A percentile compares a stretch with the other conserved stretches of the same genome.
Evolutionary conservation across 2,797 vertebrate species (phyloP).

Genomic region (Numenius phaeopus): DNA sequence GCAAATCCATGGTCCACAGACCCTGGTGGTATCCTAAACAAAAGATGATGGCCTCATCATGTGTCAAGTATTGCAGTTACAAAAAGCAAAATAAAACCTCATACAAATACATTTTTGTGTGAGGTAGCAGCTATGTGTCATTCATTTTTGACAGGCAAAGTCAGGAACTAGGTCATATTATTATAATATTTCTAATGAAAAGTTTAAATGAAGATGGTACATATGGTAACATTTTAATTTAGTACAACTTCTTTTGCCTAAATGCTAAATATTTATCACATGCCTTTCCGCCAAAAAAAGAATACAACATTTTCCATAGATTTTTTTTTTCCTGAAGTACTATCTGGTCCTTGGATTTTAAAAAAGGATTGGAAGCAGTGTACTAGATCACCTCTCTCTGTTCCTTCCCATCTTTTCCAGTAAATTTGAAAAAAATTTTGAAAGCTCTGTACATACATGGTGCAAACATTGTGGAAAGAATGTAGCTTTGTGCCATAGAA

Average conservation of each 20-base stretch:
- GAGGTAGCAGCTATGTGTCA: neutral
- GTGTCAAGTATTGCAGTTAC: neutral
- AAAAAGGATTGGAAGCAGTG: neutral
- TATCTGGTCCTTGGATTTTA: neutral
- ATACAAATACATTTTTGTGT: neutral
- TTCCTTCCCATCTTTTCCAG: neutral
- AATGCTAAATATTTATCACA: neutral
- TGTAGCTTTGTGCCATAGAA: neutral
- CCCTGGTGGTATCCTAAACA: neutral
- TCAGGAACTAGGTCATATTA: neutral
- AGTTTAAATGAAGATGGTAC: neutral
- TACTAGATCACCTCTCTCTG: neutral
- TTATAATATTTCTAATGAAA: neutral
- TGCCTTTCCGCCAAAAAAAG: neutral
- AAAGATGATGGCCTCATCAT: neutral
- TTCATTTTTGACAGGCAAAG: neutral
- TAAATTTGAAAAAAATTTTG: neutral
- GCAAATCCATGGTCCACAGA: neutral
- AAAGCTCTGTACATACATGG: neutral
- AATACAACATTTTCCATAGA: neutral
- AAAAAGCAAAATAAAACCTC: neutral
- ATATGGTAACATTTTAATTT: neutral
- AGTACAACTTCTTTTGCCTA: neutral
- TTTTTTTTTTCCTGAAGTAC: neutral
- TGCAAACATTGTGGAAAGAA: neutral